phyloP scores from a whole-genome alignment of 37 sponge, comb jelly and placozoan genomes.

The Oopsacas minuta region DNA sequence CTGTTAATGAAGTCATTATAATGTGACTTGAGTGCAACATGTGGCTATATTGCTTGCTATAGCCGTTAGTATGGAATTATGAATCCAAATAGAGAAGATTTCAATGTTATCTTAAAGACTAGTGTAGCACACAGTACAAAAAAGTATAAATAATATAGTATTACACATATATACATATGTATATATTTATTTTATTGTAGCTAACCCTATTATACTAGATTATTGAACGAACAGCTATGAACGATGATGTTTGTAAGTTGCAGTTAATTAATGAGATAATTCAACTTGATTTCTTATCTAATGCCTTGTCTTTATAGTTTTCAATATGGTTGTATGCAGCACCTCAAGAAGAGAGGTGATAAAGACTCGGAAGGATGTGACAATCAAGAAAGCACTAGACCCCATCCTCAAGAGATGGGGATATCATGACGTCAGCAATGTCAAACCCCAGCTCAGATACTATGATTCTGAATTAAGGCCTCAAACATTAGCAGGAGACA shows the following conservation, averaged over 20 bases:
- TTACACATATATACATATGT: no score
- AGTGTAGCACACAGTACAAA: background rate
- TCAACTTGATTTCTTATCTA: no score
- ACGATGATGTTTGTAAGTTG: no score
- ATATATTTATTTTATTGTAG: no score
- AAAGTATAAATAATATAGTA: no score
- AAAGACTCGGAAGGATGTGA: background rate
- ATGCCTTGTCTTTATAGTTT: background rate
- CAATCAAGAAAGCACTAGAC: background rate
- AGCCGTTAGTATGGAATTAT: background rate
- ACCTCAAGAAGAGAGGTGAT: background rate
- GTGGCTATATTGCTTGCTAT: background rate
- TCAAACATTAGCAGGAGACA: conserved; percentile 1
- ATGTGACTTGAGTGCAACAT: background rate
- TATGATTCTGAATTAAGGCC: background rate
- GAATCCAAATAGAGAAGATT: background rate
- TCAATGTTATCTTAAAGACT: background rate
- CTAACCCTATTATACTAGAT: no score
- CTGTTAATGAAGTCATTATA: background rate
- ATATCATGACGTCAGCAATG: background rate
- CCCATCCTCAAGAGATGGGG: conserved; percentile 3
- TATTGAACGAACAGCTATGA: no score
- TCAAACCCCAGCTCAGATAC: background rate
- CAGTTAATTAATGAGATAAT: no score
- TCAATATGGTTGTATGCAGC: background rate